Evolutionary conservation across 2,113 vertebrate genomes (phyloP), one percentile per base, ranked within the genome.

Genomic region (Bathybates hornii): DNA sequence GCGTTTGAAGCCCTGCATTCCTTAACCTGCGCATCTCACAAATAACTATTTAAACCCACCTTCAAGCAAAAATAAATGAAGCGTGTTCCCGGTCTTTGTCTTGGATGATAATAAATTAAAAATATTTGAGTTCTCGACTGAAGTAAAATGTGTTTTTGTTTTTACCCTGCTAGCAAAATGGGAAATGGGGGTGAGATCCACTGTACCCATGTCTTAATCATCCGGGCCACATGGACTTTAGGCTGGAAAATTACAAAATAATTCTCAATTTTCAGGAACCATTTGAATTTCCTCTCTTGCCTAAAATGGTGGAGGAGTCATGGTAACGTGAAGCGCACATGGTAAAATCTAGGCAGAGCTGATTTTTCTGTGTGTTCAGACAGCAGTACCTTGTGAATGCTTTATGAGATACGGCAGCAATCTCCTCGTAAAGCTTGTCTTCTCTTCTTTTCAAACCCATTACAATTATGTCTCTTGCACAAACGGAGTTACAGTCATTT

Each of bases 161-260:
- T 66, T 66, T n/a, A 66, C 32, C 61, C 61, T 66, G 61, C 61
- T n/a, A 66, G 17, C 17, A 66, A 66, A 66, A n/a, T 66, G 32
- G 32, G 32, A 66, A 66, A 36, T 12, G 10, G 32, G 61, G 61
- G 17, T 36, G 61, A n/a, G 32, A n/a, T 66, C 61, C 10, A 38
- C 61, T 66, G 10, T 66, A 66, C 59, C 0, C 16, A 61, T 61
- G 57, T 61, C 57, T 61, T 61, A 61, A 61, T 34, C 57, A 61
- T 61, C 29, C 0, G 3, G 57, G 27, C 27, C 59, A 36, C 59
- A 36, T 66, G 61, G 34, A 66, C 61, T 38, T 66, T 21, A 66
- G 61, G 34, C 34, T 38, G 61, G 61, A 38, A 7, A 66, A 66
- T 66, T 13, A 21, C 6, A 1, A 38, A 38, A 21, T 66, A 38